phyloP scores from a whole-genome alignment of 2,888 invertebrate genomes.

The Drosophila hawaiiensis region DNA sequence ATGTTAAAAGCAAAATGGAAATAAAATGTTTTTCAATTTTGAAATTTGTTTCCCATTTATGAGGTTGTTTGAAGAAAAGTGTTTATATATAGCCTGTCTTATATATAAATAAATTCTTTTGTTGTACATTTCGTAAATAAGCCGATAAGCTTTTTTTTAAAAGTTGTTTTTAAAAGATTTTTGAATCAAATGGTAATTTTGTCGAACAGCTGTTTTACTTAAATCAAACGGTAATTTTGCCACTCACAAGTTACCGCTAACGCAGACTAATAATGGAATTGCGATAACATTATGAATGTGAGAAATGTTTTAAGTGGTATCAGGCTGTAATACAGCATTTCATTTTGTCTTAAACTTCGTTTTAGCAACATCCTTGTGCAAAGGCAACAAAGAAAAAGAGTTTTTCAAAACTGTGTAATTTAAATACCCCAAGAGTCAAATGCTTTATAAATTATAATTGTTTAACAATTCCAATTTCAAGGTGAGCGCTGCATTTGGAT shows the following conservation, averaged over 20 bases:
- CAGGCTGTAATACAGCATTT: no score
- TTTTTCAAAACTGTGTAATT: not conserved
- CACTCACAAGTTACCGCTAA: not conserved
- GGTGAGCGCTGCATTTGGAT: not conserved
- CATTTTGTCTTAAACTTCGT: not conserved
- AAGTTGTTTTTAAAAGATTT: not conserved
- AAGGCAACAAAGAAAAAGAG: not conserved
- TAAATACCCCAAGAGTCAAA: not conserved
- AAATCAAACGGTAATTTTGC: not conserved
- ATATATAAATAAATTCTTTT: not conserved
- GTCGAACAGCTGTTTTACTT: not conserved
- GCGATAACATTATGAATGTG: not conserved
- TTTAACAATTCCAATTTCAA: not conserved
- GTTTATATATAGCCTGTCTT: not conserved
- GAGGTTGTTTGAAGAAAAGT: not conserved
- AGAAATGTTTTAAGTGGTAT: not conserved
- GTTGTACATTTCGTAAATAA: not conserved
- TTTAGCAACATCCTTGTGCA: not conserved
- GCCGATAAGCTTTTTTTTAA: not conserved
- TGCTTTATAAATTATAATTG: conserved; percentile 6
- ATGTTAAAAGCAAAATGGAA: not conserved
- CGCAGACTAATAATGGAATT: not conserved
- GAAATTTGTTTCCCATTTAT: not conserved
- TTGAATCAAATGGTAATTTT: not conserved
- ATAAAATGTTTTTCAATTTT: not conserved